Conservation (phyloP, 2,888 invertebrate species). For the Laspeyria flexula region DNA sequence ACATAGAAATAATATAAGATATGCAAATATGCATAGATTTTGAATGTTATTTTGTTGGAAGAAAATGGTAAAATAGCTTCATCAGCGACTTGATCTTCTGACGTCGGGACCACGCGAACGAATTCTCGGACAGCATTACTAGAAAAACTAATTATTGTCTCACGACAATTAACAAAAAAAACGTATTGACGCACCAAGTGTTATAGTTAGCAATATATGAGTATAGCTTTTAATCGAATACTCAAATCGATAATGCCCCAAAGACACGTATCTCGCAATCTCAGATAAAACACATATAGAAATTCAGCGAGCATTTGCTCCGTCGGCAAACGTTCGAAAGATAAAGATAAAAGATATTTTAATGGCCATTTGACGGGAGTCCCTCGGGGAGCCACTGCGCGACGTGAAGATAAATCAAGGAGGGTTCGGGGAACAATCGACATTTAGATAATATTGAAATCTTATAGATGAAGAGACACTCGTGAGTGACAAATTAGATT, state of each 20-base stretch:
- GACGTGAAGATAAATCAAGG: constrained; percentile 16
- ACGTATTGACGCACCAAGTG: too few relatives aligned
- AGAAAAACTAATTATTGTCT: too few relatives aligned
- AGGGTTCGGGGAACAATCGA: constrained; percentile 3
- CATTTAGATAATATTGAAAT: constrained; percentile 11
- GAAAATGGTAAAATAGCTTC: too few relatives aligned
- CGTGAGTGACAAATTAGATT: background rate
- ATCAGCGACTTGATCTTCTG: too few relatives aligned
- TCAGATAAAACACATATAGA: background rate
- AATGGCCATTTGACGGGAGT: constrained; percentile 19
- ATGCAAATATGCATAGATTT: too few relatives aligned
- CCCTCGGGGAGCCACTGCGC: constrained; percentile 11
- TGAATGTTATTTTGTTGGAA: too few relatives aligned
- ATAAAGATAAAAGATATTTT: constrained; percentile 17
- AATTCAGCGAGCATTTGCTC: background rate
- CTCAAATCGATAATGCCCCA: background rate
- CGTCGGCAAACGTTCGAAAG: constrained; percentile 7
- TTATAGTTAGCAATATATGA: too few relatives aligned
- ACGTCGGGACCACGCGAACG: too few relatives aligned
- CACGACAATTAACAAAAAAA: too few relatives aligned
- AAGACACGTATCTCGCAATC: background rate
- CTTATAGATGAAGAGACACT: background rate
- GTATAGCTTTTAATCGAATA: too few relatives aligned
- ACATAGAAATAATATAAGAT: background rate
- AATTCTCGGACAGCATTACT: too few relatives aligned